A percentile compares a stretch with the other conserved stretches of the same genome.
phyloP scores from a whole-genome alignment of 2,888 invertebrate genomes.

The Lepidonotus clava region DNA sequence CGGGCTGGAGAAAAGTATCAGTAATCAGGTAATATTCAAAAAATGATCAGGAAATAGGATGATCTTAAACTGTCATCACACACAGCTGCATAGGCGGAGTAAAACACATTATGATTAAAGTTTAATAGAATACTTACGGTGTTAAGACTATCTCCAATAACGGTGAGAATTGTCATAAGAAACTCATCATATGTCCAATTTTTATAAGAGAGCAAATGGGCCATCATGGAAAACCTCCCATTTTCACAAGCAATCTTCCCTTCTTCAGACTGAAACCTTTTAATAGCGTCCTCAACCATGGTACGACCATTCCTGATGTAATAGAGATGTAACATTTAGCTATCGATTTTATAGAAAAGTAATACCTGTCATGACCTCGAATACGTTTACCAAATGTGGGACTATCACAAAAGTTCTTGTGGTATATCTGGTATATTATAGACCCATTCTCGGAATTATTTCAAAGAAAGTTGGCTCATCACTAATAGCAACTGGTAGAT shows the following conservation, averaged over 20 bases:
- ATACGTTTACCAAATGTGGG: neutral
- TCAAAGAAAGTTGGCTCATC: too few relatives aligned
- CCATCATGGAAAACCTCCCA: neutral
- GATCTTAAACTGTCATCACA: too few relatives aligned
- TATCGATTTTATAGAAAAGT: neutral
- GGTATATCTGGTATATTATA: neutral
- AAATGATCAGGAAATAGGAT: too few relatives aligned
- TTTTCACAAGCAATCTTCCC: neutral
- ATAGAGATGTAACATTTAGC: neutral
- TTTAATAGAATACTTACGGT: too few relatives aligned
- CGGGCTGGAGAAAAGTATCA: too few relatives aligned
- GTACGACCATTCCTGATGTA: neutral
- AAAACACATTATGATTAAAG: too few relatives aligned
- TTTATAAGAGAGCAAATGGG: neutral
- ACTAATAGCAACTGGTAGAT: too few relatives aligned
- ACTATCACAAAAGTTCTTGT: neutral
- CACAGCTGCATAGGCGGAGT: too few relatives aligned
- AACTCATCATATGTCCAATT: too few relatives aligned
- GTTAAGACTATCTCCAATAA: too few relatives aligned
- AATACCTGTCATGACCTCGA: neutral
- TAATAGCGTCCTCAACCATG: neutral
- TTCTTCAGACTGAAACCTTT: neutral
- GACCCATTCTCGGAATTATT: neutral
- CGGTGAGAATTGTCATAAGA: too few relatives aligned
- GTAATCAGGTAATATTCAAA: too few relatives aligned